Conservation (phyloP, 2,797 vertebrate species). For the Podarcis siculus region DNA sequence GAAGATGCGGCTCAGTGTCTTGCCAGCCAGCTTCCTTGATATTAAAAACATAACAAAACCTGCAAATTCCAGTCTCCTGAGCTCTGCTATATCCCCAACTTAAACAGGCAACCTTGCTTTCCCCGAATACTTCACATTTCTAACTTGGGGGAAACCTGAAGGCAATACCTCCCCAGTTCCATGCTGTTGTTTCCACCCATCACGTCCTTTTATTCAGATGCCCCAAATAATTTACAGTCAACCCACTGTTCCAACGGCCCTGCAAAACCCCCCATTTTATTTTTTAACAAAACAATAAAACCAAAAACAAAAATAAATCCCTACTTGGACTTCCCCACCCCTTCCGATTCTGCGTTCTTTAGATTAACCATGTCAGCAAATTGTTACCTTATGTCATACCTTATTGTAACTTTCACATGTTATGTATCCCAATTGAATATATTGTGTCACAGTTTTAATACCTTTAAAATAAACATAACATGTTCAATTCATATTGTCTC, state of each 20-base stretch:
- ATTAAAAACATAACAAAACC: not conserved
- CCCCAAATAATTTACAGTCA: not conserved
- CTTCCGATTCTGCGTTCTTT: too few relatives aligned
- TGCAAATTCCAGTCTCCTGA: slow-evolving; percentile 48
- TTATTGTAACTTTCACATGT: too few relatives aligned
- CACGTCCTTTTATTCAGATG: accelerated
- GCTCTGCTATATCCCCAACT: slow-evolving; percentile 57
- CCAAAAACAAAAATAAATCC: too few relatives aligned
- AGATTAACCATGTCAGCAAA: too few relatives aligned
- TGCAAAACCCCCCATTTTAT: not conserved
- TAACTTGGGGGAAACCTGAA: slow-evolving; percentile 48
- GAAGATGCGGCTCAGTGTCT: not conserved
- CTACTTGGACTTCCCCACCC: too few relatives aligned
- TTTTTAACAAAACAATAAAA: too few relatives aligned
- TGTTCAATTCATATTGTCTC: too few relatives aligned
- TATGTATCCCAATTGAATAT: too few relatives aligned
- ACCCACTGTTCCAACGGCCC: not conserved
- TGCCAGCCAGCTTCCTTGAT: slow-evolving; percentile 47
- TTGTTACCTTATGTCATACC: too few relatives aligned
- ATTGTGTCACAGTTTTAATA: too few relatives aligned
- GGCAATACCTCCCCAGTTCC: slow-evolving; percentile 44
- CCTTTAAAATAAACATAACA: too few relatives aligned
- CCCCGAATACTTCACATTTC: slow-evolving; percentile 56
- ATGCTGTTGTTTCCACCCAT: not conserved
- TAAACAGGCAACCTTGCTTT: slow-evolving; percentile 61